Percentiles rank a stretch among this genome's conserved stretches.
Conservation (phyloP, 2,888 invertebrate species). For the Tetanocera ferruginea region DNA sequence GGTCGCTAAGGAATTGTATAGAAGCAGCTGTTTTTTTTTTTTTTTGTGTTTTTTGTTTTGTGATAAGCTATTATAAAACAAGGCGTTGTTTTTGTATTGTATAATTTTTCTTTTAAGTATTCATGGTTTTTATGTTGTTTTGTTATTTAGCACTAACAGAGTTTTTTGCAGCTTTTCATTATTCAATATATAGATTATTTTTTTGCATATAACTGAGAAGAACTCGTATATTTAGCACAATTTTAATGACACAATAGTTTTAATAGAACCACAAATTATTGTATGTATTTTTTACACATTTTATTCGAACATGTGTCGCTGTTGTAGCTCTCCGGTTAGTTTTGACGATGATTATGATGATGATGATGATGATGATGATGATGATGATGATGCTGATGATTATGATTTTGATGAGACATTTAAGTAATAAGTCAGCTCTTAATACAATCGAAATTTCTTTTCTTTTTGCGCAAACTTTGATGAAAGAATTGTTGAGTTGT, state of each 20-base stretch:
- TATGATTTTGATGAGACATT: constrained; percentile 36
- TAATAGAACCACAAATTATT: background rate
- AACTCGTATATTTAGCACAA: background rate
- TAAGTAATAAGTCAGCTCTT: constrained; percentile 6
- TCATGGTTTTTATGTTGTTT: background rate
- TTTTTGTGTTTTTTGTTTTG: background rate
- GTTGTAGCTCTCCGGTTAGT: background rate
- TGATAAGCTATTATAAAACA: background rate
- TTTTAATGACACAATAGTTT: background rate
- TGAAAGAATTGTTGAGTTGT: constrained; percentile 39
- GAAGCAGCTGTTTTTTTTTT: background rate
- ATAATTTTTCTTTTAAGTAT: background rate
- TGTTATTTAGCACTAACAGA: background rate
- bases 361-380: background rate
- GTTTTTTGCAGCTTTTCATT: background rate
- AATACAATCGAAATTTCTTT: background rate
- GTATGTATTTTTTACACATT: background rate
- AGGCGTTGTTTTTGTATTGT: background rate
- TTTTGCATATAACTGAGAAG: background rate
- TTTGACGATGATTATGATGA: background rate
- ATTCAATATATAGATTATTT: background rate
- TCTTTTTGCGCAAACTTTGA: constrained; percentile 44
- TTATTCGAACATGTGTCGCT: background rate
- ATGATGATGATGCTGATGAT: background rate
- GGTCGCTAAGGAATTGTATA: background rate